Evolutionary conservation across 2,888 invertebrate genomes (phyloP), one percentile per base, ranked within the genome.

Genomic region (Candidula unifasciata): DNA sequence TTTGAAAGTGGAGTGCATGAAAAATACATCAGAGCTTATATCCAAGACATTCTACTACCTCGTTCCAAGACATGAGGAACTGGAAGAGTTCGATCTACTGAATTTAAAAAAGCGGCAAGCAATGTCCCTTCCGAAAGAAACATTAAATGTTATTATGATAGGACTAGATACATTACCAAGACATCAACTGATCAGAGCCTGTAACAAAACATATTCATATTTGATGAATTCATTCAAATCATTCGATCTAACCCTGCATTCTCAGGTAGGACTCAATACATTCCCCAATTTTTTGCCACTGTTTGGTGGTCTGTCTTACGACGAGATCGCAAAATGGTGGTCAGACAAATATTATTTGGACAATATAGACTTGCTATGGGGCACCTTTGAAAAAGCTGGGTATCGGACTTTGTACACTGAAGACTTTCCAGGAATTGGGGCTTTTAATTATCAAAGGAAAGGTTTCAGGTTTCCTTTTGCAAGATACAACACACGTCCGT

Each of bases 261-360:
- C 97, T 92, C 98, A 98, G 95, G 96, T 98, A 69, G 98, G 96
- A 5, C 98, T 98, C 93, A 98, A 98, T 93, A 98, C 98, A 0
- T 98, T 97, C 92, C 97, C 97, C 0, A 98, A 98, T 93, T 93
- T 98, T 85, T 95, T 97, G 16, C 96, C 98, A 0, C 95, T 97
- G 85, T 94, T 98, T 24, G 95, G 86, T 0, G 90, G 90, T 0
- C 87, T 86, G 69, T 86, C 82, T 27, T 83, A 86, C n/a, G 86
- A 87, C 60, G 88, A 89, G 35, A 81, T 87, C 3, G 86, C 87
- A 10, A 87, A 87, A 83, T 86, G 89, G 30, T 86, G 88, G 79
- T 82, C 86, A 5, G 73, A 87, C 68, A 71, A 85, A 44, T 80
- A 80, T 18, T 86, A 85, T 10, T 89, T 91, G 86, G 91, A 91